Percentiles rank a stretch among this genome's conserved stretches.
Conservation (phyloP, 2,888 invertebrate species). For the Caenorhabditis angaria region DNA sequence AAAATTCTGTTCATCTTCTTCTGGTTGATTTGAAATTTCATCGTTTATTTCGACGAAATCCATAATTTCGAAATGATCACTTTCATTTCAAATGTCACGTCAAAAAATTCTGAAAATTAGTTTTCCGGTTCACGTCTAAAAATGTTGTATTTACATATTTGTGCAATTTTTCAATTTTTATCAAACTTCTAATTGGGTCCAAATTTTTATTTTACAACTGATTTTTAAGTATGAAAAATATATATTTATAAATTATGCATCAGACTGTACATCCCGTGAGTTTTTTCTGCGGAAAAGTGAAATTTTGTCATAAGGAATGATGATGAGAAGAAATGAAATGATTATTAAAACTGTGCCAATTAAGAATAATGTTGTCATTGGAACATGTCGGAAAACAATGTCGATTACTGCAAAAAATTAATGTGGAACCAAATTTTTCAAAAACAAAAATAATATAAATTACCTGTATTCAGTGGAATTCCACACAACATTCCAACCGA, state of each 20-base stretch:
- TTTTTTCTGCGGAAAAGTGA: background rate
- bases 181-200: background rate
- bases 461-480: constrained; percentile 92
- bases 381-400: constrained; percentile 50
- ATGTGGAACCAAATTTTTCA: background rate
- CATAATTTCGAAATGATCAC: background rate
- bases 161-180: no score
- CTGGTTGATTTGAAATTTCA: background rate
- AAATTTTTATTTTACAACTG: no score
- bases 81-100: no score
- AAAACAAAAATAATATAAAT: constrained; percentile 67
- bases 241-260: background rate
- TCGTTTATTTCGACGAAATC: background rate
- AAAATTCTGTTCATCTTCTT: background rate
- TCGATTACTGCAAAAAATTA: constrained; percentile 47
- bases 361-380: constrained; percentile 35
- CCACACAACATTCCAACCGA: constrained; percentile 91
- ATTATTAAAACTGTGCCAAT: constrained; percentile 49
- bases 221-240: background rate
- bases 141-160: no score
- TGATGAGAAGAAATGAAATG: constrained; percentile 53
- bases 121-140: no score
- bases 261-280: background rate
- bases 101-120: no score
- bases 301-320: constrained; percentile 40